Conservation (phyloP, 2,113 vertebrate species). For the Scomber scombrus region DNA sequence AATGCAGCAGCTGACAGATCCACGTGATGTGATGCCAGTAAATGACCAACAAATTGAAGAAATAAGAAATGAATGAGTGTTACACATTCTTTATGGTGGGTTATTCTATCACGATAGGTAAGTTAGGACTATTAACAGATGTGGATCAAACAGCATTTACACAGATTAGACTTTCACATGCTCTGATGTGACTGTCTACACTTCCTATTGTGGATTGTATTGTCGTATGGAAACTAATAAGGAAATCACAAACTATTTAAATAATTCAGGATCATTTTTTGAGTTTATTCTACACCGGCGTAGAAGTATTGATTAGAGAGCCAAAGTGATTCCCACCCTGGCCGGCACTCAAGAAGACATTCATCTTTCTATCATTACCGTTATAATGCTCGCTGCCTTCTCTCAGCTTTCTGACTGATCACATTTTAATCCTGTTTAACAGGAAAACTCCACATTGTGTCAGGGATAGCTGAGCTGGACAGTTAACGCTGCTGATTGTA, state of each 20-base stretch:
- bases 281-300: background rate
- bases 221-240: background rate
- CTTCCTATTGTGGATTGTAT: background rate
- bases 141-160: background rate
- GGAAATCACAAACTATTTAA: background rate
- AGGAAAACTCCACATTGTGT: slow-evolving; percentile 23
- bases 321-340: background rate
- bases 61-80: background rate
- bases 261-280: background rate
- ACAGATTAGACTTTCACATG: too few relatives aligned
- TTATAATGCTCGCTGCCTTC: background rate
- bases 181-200: background rate
- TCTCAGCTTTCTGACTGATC: background rate
- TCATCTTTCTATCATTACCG: background rate
- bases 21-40: background rate
- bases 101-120: too few relatives aligned
- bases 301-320: background rate
- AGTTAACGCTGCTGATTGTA: background rate
- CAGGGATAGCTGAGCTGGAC: background rate
- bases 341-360: background rate
- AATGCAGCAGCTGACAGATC: background rate
- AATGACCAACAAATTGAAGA: slow-evolving; percentile 3
- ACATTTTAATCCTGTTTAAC: slow-evolving; percentile 26
- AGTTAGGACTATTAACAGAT: too few relatives aligned
- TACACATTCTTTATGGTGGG: background rate